These are phyloP conservation scores for Podotricha telesiphe DNA, from an alignment of 2,888 invertebrate species.

Conservation along the genomic window DNA sequence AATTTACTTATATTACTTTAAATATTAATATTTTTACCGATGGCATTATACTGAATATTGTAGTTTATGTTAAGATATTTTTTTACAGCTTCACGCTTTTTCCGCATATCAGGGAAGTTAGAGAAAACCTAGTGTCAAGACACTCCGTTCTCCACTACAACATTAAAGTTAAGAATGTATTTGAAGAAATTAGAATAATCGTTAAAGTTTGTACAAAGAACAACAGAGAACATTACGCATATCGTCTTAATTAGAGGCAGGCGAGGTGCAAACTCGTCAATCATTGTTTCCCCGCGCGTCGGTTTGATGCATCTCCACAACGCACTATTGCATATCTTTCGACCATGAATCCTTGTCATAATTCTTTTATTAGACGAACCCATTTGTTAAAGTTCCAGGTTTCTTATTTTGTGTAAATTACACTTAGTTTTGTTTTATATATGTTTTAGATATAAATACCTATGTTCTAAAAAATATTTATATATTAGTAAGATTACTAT, in stretches of 20 bases:
- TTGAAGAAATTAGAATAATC: constrained; percentile 4
- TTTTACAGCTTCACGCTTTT: too few relatives aligned
- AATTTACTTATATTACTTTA: not conserved
- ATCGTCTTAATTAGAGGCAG: constrained; percentile 80
- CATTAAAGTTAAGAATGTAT: not conserved
- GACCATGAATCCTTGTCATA: constrained; percentile 64
- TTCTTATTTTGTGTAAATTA: constrained; percentile 11
- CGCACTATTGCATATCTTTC: constrained; percentile 65
- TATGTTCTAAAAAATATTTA: not conserved
- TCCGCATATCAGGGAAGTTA: too few relatives aligned
- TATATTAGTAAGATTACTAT: not conserved
- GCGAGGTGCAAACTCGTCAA: constrained; percentile 82
- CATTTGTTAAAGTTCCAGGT: constrained; percentile 30
- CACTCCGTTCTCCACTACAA: too few relatives aligned
- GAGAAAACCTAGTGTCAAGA: too few relatives aligned
- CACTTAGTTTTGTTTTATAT: constrained; percentile 1
- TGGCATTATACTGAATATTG: not conserved
- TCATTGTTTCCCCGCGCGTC: constrained; percentile 73
- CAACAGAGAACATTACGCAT: constrained; percentile 71
- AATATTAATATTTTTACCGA: not conserved
- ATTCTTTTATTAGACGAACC: constrained; percentile 42
- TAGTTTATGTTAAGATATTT: not conserved
- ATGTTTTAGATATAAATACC: not conserved
- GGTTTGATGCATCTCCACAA: constrained; percentile 68
- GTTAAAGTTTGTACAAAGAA: constrained; percentile 11